Base-by-base conservation (phyloP, 2,888 invertebrate genomes). In the Heliconius aoede region DNA sequence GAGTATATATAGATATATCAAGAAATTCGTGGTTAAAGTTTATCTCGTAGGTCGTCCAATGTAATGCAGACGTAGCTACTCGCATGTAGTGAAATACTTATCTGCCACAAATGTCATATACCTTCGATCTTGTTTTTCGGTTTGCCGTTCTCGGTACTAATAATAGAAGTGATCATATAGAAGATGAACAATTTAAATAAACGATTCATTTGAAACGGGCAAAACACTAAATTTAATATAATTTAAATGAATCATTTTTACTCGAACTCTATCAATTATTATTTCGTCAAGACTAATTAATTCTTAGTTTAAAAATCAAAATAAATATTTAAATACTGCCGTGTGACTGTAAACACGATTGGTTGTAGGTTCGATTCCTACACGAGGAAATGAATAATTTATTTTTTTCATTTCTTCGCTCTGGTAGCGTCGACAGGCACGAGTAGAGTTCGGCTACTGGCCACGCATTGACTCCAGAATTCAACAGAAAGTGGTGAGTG, bases 1-100 rank as follows among this genome's bases (percentile, higher is more conserved):
- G 0, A 21, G 21, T 30, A 69, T n/a, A 58, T 3, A 1, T 24
- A 13, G 3, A 11, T 21, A 36, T 72, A 72, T 60, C 60, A 74
- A 67, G 61, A 36, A 68, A 40, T 69, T 71, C 76, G 78, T 46
- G 69, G 79, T 80, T 76, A 79, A 72, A 73, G 79, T 79, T 79
- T 82, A 81, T 81, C 82, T 77, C n/a, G 7, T 71, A 64, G 72
- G 69, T 64, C 74, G 72, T 28, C 61, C 26, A 71, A 75, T 76
- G 51, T 74, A 58, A 79, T 60, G 76, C 69, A 74, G 60, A 60
- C 61, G 61, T 18, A 58, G 60, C 15, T 26, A 40, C 15, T 4
- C 4, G 15, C 15, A 51, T 61, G 13, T 58, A 69, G 51, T 30
- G 30, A 69, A 74, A 62, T 69, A 74, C 36, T 72, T 77, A 69